A percentile compares a stretch with the other conserved stretches of the same genome.
Evolutionary conservation across 2,888 invertebrate genomes (phyloP).

Genomic region (Ceramica pisi): DNA sequence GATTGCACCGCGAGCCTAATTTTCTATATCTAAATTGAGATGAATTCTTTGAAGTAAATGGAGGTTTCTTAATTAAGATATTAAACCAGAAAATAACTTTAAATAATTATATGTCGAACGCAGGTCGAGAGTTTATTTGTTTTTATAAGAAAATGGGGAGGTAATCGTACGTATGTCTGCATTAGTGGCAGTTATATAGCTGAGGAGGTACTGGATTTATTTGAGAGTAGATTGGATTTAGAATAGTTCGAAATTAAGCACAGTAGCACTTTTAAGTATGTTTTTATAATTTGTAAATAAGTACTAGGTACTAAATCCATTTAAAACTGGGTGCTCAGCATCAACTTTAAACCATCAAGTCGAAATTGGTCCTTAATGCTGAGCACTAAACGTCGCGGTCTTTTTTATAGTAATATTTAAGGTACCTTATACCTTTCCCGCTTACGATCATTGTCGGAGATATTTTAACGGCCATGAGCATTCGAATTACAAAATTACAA

Average conservation of each 20-base stretch:
- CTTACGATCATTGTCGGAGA: conserved; percentile 29
- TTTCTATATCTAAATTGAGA: conserved; percentile 50
- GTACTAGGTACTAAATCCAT: neutral
- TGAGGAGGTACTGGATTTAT: neutral
- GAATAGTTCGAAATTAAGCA: neutral
- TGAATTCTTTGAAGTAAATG: conserved; percentile 18
- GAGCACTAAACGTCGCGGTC: conserved; percentile 3
- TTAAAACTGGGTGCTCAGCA: conserved; percentile 1
- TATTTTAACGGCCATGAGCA: conserved; percentile 26
- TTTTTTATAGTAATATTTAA: conserved; percentile 40
- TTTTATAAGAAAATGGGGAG: conserved; percentile 5
- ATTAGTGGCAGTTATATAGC: neutral
- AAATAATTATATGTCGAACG: neutral
- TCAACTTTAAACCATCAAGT: conserved; percentile 7
- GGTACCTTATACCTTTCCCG: conserved; percentile 18
- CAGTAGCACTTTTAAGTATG: neutral
- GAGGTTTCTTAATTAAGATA: conserved; percentile 32
- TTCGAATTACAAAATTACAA: conserved; percentile 33
- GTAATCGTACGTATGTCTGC: conserved; percentile 10
- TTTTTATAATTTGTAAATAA: neutral
- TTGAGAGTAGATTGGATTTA: neutral
- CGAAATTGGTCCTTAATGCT: conserved; percentile 20
- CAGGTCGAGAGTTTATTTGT: neutral
- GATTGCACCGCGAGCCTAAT: conserved; percentile 36
- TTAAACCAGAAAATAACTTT: conserved; percentile 17